Evolutionary conservation across 2,113 vertebrate species (phyloP).

Genomic region (Pungitius pungitius): DNA sequence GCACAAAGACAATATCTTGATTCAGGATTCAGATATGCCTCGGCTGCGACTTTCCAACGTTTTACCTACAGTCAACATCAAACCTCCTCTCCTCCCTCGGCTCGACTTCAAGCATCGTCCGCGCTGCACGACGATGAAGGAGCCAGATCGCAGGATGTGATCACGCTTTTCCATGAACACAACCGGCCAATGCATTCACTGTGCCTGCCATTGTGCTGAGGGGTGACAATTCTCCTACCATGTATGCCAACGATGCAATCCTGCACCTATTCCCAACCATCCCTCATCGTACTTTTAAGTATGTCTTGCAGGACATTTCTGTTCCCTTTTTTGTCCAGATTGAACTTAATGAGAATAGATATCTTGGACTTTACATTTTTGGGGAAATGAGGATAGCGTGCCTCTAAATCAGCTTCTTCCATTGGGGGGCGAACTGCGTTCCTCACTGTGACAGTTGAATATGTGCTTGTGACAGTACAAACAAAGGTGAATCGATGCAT

Average conservation of each 20-base stretch:
- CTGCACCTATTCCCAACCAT: slow-evolving; percentile 43
- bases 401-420: slow-evolving; percentile 65
- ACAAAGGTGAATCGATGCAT: slow-evolving; percentile 78
- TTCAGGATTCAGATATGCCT: not conserved
- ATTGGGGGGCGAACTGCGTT: slow-evolving; percentile 41
- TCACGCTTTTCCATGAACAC: slow-evolving; percentile 61
- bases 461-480: slow-evolving; percentile 76
- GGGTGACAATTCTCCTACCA: slow-evolving; percentile 64
- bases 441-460: slow-evolving; percentile 65
- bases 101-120: slow-evolving; percentile 27
- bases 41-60: not conserved
- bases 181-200: slow-evolving; percentile 52
- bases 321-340: slow-evolving; percentile 33
- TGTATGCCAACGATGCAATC: slow-evolving; percentile 62
- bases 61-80: slow-evolving; percentile 27
- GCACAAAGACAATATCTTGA: not conserved
- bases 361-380: slow-evolving; percentile 38
- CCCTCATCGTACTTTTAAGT: slow-evolving; percentile 51
- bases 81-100: slow-evolving; percentile 16
- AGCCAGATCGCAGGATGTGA: slow-evolving; percentile 55
- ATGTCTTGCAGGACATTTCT: slow-evolving; percentile 50
- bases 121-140: slow-evolving; percentile 27
- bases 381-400: slow-evolving; percentile 53
- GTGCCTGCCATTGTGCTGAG: slow-evolving; percentile 50
- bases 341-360: slow-evolving; percentile 67